phyloP scores from a whole-genome alignment of 2,888 invertebrate genomes.

The Tipula helvola region DNA sequence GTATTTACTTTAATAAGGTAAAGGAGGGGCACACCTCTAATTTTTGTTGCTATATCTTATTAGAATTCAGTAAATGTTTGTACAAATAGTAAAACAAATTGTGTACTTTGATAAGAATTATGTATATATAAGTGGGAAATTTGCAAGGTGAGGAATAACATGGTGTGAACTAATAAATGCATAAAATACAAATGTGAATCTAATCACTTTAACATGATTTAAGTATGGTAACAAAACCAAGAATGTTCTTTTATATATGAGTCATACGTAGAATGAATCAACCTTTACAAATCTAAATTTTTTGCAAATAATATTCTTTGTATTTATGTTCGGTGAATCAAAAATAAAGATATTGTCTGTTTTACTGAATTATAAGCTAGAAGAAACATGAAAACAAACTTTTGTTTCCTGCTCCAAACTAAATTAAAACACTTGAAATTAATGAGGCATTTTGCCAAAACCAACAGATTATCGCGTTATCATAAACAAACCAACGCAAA shows the following conservation, averaged over 20 bases:
- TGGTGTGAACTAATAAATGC: neutral
- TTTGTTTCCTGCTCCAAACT: neutral
- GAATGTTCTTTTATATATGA: neutral
- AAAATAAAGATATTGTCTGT: neutral
- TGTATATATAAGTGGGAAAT: neutral
- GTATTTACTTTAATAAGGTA: neutral
- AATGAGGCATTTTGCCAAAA: neutral
- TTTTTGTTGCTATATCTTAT: neutral
- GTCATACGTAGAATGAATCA: neutral
- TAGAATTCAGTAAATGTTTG: conserved; percentile 4
- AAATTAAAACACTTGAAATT: neutral
- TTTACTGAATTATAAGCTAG: neutral
- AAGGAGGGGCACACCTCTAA: neutral
- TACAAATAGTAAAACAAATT: neutral
- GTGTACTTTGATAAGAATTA: neutral
- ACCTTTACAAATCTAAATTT: neutral
- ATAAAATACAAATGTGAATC: neutral
- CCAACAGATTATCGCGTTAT: neutral
- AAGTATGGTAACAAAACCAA: neutral
- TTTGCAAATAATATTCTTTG: neutral
- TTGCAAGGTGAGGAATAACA: neutral
- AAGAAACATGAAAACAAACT: neutral
- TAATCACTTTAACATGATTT: neutral
- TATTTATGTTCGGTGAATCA: neutral
- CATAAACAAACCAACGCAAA: neutral